phyloP scores from a whole-genome alignment of 2,113 vertebrate genomes.

The Paralichthys olivaceus region DNA sequence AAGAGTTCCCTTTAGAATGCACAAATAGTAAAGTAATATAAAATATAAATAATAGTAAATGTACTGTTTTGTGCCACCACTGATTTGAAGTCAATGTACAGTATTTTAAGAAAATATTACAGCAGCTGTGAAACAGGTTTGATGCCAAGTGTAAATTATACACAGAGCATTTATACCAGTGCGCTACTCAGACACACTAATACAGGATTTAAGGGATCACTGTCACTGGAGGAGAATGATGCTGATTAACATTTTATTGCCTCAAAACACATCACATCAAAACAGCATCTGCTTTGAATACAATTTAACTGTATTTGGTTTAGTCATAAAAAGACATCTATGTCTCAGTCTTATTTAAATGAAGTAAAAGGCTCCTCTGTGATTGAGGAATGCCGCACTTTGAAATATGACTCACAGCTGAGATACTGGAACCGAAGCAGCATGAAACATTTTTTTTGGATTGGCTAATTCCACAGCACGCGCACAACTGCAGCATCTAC shows the following conservation, averaged over 20 bases:
- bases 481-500: constrained; percentile 46
- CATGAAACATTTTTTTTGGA: constrained; percentile 38
- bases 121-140: not conserved
- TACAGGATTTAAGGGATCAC: constrained; percentile 48
- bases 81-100: not conserved
- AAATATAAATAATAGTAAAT: too few relatives aligned
- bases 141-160: constrained; percentile 27
- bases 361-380: not conserved
- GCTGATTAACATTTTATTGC: constrained; percentile 51
- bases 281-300: constrained; percentile 41
- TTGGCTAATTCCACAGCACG: constrained; percentile 26
- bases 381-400: not conserved
- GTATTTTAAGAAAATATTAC: not conserved
- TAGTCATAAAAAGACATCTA: not conserved
- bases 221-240: constrained; percentile 7
- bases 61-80: too few relatives aligned
- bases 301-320: constrained; percentile 8
- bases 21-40: too few relatives aligned
- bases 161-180: constrained; percentile 36
- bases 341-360: constrained; percentile 29
- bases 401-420: constrained; percentile 18
- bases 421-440: constrained; percentile 25
- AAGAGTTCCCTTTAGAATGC: too few relatives aligned
- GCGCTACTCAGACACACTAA: constrained; percentile 37
- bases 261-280: constrained; percentile 36